Conservation (phyloP, 2,113 vertebrate species). For the Delphinus delphis region DNA sequence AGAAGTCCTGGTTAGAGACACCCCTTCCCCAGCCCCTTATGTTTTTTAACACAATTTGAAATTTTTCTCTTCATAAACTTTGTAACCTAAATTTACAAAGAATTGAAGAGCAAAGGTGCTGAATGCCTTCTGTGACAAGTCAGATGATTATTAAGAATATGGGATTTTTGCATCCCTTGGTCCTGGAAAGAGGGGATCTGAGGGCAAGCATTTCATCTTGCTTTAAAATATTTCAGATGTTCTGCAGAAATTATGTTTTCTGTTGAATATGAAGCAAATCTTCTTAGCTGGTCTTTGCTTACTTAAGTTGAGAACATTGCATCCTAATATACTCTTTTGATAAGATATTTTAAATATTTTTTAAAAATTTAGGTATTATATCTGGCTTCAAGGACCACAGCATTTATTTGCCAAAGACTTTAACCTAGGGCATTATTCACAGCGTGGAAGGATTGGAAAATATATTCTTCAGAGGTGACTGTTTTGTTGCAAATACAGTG, state of each 20-base stretch:
- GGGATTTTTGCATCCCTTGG: background rate
- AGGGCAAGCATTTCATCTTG: constrained; percentile 10
- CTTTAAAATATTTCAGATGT: constrained; percentile 43
- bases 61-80: background rate
- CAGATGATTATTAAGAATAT: background rate
- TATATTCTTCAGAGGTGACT: background rate
- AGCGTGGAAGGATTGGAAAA: background rate
- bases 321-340: constrained; percentile 1
- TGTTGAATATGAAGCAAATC: background rate
- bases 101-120: background rate
- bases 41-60: background rate
- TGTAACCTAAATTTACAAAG: constrained; percentile 16
- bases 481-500: background rate
- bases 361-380: background rate
- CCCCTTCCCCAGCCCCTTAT: background rate
- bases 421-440: background rate
- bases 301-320: background rate
- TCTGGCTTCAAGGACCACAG: background rate
- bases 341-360: background rate
- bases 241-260: background rate
- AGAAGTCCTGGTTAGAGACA: background rate
- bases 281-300: background rate
- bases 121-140: background rate
- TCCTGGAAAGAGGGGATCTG: background rate
- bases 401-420: background rate